These are phyloP conservation scores for Balaeniceps rex DNA, from an alignment of 2,113 vertebrate genomes.

Conservation along the genomic window DNA sequence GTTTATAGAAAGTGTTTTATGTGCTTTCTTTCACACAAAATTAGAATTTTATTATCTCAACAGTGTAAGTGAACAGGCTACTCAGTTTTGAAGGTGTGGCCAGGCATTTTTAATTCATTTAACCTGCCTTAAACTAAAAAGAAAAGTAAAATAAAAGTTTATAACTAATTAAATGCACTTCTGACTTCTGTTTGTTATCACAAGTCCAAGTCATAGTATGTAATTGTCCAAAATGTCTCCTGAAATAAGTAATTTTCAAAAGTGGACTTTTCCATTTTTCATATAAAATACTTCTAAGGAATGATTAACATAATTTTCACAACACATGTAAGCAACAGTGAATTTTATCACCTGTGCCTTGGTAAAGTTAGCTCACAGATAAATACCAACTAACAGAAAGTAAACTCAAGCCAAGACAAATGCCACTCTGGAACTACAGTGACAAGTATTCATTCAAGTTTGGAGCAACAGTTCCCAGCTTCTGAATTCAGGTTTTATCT, in stretches of 20 bases:
- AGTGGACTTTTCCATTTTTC: background rate
- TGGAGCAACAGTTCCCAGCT: background rate
- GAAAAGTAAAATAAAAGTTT: background rate
- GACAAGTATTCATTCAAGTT: background rate
- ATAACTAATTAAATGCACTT: background rate
- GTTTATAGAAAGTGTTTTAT: background rate
- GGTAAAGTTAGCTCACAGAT: background rate
- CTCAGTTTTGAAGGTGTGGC: background rate
- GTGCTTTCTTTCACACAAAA: background rate
- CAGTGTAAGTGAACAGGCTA: background rate
- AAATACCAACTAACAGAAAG: background rate
- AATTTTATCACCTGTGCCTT: background rate
- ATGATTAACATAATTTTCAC: background rate
- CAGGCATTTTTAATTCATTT: background rate
- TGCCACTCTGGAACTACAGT: background rate
- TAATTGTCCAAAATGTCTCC: background rate
- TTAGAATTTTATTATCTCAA: background rate
- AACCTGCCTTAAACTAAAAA: background rate
- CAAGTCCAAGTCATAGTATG: background rate
- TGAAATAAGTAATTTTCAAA: background rate
- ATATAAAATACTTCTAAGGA: background rate
- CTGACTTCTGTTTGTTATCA: background rate
- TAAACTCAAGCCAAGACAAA: background rate
- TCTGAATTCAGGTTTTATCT: background rate
- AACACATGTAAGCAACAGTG: background rate